phyloP scores from a whole-genome alignment of 2,113 vertebrate species.

The Oriolus oriolus region DNA sequence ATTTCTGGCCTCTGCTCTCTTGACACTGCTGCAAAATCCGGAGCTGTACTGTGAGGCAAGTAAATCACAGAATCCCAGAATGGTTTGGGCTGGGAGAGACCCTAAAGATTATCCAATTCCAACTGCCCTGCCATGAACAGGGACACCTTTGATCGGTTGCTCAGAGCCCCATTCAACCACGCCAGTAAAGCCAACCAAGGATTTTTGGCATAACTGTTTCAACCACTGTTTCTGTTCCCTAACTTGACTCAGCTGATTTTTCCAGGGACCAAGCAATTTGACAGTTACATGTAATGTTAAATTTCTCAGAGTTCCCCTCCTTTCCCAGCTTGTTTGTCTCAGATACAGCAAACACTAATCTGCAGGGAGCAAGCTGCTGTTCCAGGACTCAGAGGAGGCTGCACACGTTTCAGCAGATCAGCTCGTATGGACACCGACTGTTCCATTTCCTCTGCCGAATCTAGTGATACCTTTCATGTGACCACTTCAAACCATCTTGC shows the following conservation, averaged over 20 bases:
- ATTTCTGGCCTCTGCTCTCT: not conserved
- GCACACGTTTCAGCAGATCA: not conserved
- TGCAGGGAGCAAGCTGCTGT: rapidly evolving
- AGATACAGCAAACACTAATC: rapidly evolving
- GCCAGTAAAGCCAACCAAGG: not conserved
- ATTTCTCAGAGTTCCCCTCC: not conserved
- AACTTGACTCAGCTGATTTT: not conserved
- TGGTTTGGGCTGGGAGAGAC: not conserved
- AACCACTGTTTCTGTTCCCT: not conserved
- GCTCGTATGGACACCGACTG: rapidly evolving
- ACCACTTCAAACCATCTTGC: not conserved
- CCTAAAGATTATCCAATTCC: not conserved
- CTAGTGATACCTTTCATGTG: not conserved
- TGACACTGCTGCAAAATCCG: not conserved
- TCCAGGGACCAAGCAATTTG: not conserved
- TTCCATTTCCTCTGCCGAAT: not conserved
- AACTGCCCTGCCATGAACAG: not conserved
- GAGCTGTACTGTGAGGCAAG: not conserved
- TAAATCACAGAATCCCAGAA: not conserved
- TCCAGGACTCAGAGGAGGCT: not conserved
- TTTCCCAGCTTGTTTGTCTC: not conserved
- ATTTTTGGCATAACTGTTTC: not conserved
- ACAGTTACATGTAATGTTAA: rapidly evolving
- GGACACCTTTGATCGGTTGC: not conserved
- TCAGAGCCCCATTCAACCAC: not conserved